A percentile compares a stretch with the other conserved stretches of the same genome.
Conservation (phyloP, 2,888 invertebrate genomes). For the Automeris io region DNA sequence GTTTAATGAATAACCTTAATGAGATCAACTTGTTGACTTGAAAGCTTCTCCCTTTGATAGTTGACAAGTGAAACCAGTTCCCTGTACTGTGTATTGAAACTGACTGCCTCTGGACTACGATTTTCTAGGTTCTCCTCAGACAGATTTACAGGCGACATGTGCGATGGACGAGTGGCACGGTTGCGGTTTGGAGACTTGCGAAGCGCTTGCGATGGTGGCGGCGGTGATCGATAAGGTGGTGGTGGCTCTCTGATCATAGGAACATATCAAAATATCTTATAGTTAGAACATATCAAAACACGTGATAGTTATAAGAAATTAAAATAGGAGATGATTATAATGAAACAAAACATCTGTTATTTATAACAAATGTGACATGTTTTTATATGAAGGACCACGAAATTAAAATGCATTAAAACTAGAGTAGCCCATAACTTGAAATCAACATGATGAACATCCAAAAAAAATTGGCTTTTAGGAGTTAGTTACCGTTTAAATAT, state of each 20-base stretch:
- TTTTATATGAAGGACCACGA: no score
- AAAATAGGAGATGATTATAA: no score
- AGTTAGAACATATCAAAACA: no score
- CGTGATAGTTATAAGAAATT: no score
- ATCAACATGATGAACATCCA: no score
- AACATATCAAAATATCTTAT: neutral
- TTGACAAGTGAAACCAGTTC: slow-evolving; percentile 93
- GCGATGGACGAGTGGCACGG: slow-evolving; percentile 40
- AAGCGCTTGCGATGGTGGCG: slow-evolving; percentile 55
- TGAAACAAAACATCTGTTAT: no score
- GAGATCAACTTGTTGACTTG: slow-evolving; percentile 92
- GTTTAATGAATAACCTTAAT: slow-evolving; percentile 82
- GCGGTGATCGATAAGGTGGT: slow-evolving; percentile 70
- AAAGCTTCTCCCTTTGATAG: slow-evolving; percentile 93
- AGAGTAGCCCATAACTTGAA: no score
- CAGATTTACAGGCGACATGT: slow-evolving; percentile 65
- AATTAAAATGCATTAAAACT: no score
- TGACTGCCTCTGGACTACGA: slow-evolving; percentile 77
- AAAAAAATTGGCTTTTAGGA: no score
- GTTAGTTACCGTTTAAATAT: no score
- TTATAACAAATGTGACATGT: no score
- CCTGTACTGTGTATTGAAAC: slow-evolving; percentile 85
- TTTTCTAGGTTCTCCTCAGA: slow-evolving; percentile 44
- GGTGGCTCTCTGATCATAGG: slow-evolving; percentile 57
- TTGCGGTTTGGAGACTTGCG: slow-evolving; percentile 62